Evolutionary conservation across 2,888 invertebrate species (phyloP), one percentile per base, ranked within the genome.

Genomic region (Uropetala carovei): DNA sequence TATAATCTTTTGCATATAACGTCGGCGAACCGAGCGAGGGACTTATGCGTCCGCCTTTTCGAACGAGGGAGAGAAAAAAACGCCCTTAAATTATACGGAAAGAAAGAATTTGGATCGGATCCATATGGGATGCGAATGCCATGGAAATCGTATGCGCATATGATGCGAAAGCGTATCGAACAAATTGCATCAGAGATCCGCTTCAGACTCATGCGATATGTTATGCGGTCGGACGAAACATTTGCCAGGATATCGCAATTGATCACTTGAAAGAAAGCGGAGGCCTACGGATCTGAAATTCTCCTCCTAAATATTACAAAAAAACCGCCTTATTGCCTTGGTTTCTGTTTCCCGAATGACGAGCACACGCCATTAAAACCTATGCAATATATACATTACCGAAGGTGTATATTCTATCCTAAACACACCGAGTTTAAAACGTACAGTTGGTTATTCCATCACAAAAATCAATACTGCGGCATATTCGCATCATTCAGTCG

Each of bases 151-250:
- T 75, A 9, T 27, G 75, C 75, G 22, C 75, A 75, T 75, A 68
- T 22, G 68, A 68, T 68, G 68, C 68, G 75, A 75, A 75, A 75
- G 27, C 22, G n/a, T 68, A 68, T 68, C 68, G 68, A 68, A 22
- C 68, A 75, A 27, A 75, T 75, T 22, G 75, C 75, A 75, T 75
- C 75, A 75, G 22, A 27, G 75, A 9, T 8, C 22, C 13, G 68
- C 18, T 75, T 22, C 27, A 27, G 11, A 75, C 22, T 22, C 68
- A 75, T 11, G 75, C 27, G 75, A 75, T 75, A 75, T 75, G 75
- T 75, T 27, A 75, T 27, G 22, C 75, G 22, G 68, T 68, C n/a
- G 68, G 22, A 10, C 7, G 75, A 75, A 75, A 27, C 22, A 27
- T 27, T 18, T 75, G 75, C 27, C 22, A 10, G 75, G 27, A 75